Base-by-base conservation (phyloP, 2,113 vertebrate species). In the Antigone vipio region DNA sequence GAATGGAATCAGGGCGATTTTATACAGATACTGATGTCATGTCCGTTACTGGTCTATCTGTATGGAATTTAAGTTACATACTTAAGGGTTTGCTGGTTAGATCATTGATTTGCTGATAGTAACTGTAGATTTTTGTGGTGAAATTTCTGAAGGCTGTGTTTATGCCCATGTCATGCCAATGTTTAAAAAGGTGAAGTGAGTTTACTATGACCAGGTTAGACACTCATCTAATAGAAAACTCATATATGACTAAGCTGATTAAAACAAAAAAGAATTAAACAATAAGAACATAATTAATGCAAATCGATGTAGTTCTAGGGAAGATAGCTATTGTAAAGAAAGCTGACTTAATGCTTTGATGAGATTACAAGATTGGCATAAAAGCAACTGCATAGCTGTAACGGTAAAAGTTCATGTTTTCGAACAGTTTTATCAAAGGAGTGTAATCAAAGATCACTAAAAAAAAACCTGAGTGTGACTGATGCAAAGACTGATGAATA, bases 271-370 rank as follows among this genome's bases (percentile, higher is more conserved):
- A 82, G 42, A 84, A 79, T 90, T 75, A 85, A 83, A 59, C 44
- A 23, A 47, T 81, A 85, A 69, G 24, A 80, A 58, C 5, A 3
- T 83, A 85, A 90, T 90, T 86, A 80, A 85, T 80, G 83, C 67
- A 86, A 83, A 80, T 88, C 42, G 49, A 42, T 73, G 47, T 95
- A 76, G 58, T 88, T 94, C 63, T 90, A 86, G 79, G 67, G 63
- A 69, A 96, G 92, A 75, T 27, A 71, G 32, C 38, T 89, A 13
- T 71, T 95, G 34, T 92, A 60, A 81, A 89, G 83, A 91, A 89
- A 91, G 23, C 55, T 81, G 40, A 38, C 40, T 93, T 91, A 63
- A 93, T 81, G 86, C 86, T 87, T 95, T 91, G 89, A 89, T 75
- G 62, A 88, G 85, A 92, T 88, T 95, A 93, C 91, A 95, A 69